Conservation (phyloP, 1,140 invertebrate genomes). For the Drosophila rufa region DNA sequence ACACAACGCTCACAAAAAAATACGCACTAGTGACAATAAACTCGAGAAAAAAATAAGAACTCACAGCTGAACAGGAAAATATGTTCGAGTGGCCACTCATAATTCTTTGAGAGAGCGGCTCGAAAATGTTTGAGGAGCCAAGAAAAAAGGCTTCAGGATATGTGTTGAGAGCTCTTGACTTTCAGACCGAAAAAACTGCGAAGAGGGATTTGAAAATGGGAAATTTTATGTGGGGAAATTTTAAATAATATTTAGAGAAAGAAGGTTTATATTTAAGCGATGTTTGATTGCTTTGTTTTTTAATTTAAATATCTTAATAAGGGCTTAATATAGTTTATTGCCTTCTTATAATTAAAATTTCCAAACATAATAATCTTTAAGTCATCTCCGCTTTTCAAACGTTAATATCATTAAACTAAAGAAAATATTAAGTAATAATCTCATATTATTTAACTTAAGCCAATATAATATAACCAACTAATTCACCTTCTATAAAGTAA, state of each 20-base stretch:
- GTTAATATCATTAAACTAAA: background rate
- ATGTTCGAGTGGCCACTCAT: slow-evolving; percentile 68
- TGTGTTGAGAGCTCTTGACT: slow-evolving; percentile 27
- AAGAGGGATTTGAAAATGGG: background rate
- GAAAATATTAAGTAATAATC: background rate
- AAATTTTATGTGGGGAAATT: background rate
- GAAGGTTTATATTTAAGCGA: no score
- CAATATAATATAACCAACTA: background rate
- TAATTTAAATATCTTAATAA: background rate
- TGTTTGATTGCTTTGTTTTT: no score
- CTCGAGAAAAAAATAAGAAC: slow-evolving; percentile 31
- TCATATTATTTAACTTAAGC: no score
- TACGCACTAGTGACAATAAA: slow-evolving; percentile 68
- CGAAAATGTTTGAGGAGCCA: slow-evolving; percentile 32
- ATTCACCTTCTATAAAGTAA: background rate
- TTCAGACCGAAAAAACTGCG: background rate
- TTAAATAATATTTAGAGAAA: background rate
- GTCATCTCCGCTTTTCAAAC: no score
- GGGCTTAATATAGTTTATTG: no score
- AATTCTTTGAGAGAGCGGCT: slow-evolving; percentile 60
- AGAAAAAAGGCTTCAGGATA: slow-evolving; percentile 41
- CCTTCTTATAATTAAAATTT: no score
- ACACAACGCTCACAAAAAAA: slow-evolving; percentile 40
- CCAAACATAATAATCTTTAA: no score
- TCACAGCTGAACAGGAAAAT: slow-evolving; percentile 40